These are phyloP conservation scores for Aricia agestis DNA, from an alignment of 1,140 invertebrate species.

Conservation along the genomic window DNA sequence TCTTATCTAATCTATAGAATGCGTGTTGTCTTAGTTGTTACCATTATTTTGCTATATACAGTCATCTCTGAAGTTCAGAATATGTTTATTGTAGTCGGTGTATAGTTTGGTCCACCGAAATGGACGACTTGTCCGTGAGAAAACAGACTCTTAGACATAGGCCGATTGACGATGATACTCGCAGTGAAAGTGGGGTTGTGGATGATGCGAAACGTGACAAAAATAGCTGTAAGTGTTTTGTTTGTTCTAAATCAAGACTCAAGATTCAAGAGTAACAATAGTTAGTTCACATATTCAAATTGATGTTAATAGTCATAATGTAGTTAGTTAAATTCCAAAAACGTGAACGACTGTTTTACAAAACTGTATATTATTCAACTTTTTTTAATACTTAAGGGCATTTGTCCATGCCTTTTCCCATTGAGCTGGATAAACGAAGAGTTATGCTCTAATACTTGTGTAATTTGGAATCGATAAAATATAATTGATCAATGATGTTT, in stretches of 20 bases:
- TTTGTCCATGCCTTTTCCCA: too few relatives aligned
- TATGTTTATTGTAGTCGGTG: conserved; percentile 27
- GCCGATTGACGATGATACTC: conserved; percentile 62
- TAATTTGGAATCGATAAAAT: neutral
- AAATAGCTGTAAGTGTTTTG: conserved; percentile 35
- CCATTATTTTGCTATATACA: conserved; percentile 44
- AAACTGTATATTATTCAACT: too few relatives aligned
- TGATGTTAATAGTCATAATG: too few relatives aligned
- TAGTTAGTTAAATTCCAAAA: too few relatives aligned
- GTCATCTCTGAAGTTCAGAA: conserved; percentile 25
- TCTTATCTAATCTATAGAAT: conserved; percentile 63
- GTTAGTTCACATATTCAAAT: neutral
- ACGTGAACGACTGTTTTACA: too few relatives aligned
- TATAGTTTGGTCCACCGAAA: conserved; percentile 34
- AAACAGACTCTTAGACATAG: conserved; percentile 41
- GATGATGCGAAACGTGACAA: conserved; percentile 35
- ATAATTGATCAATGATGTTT: too few relatives aligned
- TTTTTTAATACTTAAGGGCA: too few relatives aligned
- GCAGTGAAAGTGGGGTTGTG: conserved; percentile 57
- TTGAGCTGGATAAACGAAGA: too few relatives aligned
- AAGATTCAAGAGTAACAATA: neutral
- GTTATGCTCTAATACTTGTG: too few relatives aligned
- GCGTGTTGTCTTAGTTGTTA: conserved; percentile 63
- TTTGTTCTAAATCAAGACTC: conserved; percentile 24
- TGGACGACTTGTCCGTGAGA: conserved; percentile 47